Base-by-base conservation (phyloP, 2,888 invertebrate genomes). In the Steromphala cineraria region DNA sequence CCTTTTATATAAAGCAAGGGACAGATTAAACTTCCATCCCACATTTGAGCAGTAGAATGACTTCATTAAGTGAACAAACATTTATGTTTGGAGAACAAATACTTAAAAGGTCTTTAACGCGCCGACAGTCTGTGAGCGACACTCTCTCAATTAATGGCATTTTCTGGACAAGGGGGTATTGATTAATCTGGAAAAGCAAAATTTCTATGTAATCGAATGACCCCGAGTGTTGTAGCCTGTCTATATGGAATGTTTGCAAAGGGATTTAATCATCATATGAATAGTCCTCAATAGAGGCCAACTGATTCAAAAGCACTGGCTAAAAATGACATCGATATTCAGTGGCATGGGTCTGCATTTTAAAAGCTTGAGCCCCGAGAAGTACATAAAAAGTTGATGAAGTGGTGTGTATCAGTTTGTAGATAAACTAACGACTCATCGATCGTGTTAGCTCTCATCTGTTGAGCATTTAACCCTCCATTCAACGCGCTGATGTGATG, bases 401-500 rank as follows among this genome's bases (percentile, higher is more conserved):
- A 62, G 62, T 28, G 62, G 62, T 62, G 24, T 24, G 62, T 28
- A 62, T 62, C 62, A 62, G 24, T 24, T 62, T 62, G 62, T 62
- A 62, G 62, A 62, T 62, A 62, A 62, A 24, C 24, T 62, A 56
- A 62, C 62, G 28, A 52, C 28, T 75, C 52, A 75, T 75, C 75
- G 75, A 75, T 75, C 52, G 21, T 40, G 40, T 75, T 75, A 21
- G 46, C 62, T 15, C 62, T 62, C 62, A 62, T 75, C 75, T 75
- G 75, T 52, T 75, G 52, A 75, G 52, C 52, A 52, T 75, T 75
- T 75, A 75, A 75, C 75, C 75, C 75, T 24, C 13, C 46, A 52
- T 52, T 52, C 52, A 75, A 75, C 46, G 52, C 52, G 40, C 24
- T 24, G 52, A 75, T 52, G 75, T 52, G 75, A 75, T 40, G 40